Conservation (phyloP, 2,888 invertebrate species). For the Itoplectis maculator region DNA sequence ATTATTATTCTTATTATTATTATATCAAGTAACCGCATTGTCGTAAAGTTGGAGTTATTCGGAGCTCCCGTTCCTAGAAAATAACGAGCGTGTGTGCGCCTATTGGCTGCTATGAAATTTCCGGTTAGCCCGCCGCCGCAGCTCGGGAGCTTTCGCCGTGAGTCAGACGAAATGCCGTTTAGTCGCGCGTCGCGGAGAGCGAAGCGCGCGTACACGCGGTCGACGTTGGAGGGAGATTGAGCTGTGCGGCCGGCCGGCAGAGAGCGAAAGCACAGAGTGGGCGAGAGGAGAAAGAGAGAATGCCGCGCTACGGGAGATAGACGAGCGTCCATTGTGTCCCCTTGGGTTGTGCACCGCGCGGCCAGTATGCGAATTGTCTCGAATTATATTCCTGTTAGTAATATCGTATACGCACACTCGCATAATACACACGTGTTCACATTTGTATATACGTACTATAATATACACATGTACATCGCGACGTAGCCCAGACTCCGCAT, state of each 20-base stretch:
- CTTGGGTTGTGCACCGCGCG: slow-evolving; percentile 36
- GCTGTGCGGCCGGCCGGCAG: slow-evolving; percentile 53
- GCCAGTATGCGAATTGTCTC: slow-evolving; percentile 63
- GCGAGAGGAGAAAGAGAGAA: slow-evolving; percentile 59
- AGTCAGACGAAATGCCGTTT: slow-evolving; percentile 65
- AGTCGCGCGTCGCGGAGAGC: slow-evolving; percentile 45
- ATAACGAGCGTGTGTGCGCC: slow-evolving; percentile 23
- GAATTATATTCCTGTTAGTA: slow-evolving; percentile 65
- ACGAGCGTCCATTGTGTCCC: slow-evolving; percentile 64
- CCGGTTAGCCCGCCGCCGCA: slow-evolving; percentile 59
- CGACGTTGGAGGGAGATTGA: slow-evolving; percentile 56
- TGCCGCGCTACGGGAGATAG: slow-evolving; percentile 49
- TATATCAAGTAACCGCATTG: not conserved
- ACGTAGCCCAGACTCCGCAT: slow-evolving; percentile 47
- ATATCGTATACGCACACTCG: slow-evolving; percentile 26
- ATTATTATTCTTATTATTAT: not conserved
- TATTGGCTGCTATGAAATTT: slow-evolving; percentile 48
- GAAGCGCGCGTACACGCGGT: too few relatives aligned
- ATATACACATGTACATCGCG: not conserved
- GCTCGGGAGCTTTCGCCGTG: slow-evolving; percentile 66
- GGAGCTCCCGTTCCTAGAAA: slow-evolving; percentile 6
- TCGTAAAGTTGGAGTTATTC: not conserved
- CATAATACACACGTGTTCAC: not conserved
- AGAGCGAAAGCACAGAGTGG: slow-evolving; percentile 68
- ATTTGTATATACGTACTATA: slow-evolving; percentile 23